phyloP scores from a whole-genome alignment of 1,140 invertebrate genomes.

The Protaetia brevitarsis region DNA sequence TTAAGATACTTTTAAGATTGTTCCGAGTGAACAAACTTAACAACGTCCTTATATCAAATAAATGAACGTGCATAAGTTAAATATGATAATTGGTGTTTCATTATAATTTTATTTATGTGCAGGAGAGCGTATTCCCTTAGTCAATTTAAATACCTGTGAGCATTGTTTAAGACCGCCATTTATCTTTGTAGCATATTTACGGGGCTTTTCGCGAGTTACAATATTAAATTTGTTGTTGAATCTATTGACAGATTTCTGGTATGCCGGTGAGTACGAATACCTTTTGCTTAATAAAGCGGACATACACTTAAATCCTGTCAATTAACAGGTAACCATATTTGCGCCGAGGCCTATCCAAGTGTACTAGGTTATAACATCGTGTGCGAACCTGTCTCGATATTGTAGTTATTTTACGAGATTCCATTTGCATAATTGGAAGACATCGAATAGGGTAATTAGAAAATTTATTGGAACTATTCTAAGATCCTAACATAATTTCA shows the following conservation, averaged over 20 bases:
- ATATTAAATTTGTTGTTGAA: conserved; percentile 12
- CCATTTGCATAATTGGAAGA: too few relatives aligned
- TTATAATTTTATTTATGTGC: conserved; percentile 24
- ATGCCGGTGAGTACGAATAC: neutral
- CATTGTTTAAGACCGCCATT: conserved; percentile 10
- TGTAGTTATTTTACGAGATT: too few relatives aligned
- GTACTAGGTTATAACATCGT: too few relatives aligned
- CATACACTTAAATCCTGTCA: neutral
- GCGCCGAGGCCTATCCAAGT: too few relatives aligned
- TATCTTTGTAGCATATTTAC: conserved; percentile 12
- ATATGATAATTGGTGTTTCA: conserved; percentile 8
- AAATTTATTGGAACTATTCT: too few relatives aligned
- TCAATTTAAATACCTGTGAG: conserved; percentile 16
- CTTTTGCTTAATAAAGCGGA: neutral
- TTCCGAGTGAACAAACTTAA: conserved; percentile 41
- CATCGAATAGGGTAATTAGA: too few relatives aligned
- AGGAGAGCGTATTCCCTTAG: conserved; percentile 15
- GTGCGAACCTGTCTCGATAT: too few relatives aligned
- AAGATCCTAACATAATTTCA: too few relatives aligned
- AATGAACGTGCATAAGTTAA: conserved; percentile 5
- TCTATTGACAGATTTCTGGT: conserved; percentile 13
- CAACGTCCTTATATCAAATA: conserved; percentile 23
- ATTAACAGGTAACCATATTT: too few relatives aligned
- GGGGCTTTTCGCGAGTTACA: conserved; percentile 5
- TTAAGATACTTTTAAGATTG: conserved; percentile 41